Conservation (phyloP, 2,888 invertebrate species). For the Epinotia ramella region DNA sequence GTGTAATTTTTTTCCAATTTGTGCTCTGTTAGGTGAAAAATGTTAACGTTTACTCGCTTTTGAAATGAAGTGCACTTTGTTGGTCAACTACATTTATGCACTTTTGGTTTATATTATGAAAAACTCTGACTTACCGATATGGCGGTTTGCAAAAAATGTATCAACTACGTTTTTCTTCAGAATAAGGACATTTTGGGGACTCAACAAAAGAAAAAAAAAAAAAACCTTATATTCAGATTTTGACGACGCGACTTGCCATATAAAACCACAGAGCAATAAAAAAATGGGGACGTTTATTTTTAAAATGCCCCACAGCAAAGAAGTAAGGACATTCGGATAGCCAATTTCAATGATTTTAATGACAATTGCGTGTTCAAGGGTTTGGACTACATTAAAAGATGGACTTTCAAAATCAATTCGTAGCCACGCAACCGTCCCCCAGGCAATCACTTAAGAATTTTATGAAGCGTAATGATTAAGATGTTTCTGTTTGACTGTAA, state of each 20-base stretch:
- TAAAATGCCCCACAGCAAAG: neutral
- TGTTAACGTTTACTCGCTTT: neutral
- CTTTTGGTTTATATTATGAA: neutral
- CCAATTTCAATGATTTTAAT: slow-evolving; percentile 49
- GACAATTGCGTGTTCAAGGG: slow-evolving; percentile 52
- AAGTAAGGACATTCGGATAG: neutral
- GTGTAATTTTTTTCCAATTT: slow-evolving; percentile 68
- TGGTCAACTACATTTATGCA: slow-evolving; percentile 1
- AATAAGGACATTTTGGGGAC: too few relatives aligned
- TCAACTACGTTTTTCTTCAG: too few relatives aligned
- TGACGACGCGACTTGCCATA: neutral
- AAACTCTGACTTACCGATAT: too few relatives aligned
- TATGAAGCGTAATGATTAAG: slow-evolving; percentile 85
- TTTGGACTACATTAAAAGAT: slow-evolving; percentile 73
- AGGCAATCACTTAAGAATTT: slow-evolving; percentile 84
- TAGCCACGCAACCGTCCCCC: slow-evolving; percentile 74
- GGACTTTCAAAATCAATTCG: slow-evolving; percentile 80
- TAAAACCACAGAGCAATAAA: too few relatives aligned
- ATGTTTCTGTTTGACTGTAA: slow-evolving; percentile 77
- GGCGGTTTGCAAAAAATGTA: too few relatives aligned
- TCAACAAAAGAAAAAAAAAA: too few relatives aligned
- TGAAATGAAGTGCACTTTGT: neutral
- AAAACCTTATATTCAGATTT: too few relatives aligned
- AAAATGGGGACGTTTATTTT: too few relatives aligned
- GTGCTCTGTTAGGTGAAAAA: slow-evolving; percentile 37